Base-by-base conservation (phyloP, 2,888 invertebrate species). In the Psylliodes chrysocephalus region DNA sequence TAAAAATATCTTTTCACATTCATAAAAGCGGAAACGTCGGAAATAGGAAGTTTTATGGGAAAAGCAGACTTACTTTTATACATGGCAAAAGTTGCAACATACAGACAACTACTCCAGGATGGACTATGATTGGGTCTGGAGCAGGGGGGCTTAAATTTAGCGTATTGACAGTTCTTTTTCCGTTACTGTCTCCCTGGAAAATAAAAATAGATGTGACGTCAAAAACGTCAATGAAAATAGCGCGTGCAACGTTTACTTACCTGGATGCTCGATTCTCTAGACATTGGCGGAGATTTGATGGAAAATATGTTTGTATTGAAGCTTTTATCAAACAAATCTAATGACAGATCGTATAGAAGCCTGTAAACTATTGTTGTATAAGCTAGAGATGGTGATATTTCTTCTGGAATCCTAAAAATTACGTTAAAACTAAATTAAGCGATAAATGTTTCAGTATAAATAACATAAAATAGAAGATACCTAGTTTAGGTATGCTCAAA, bases 71-170 rank as follows among this genome's bases (percentile, higher is more conserved):
- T 75, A 81, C 85, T 40, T 90, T 88, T 65, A 95, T 86, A 5
- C 94, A 93, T 1, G 97, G 96, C 64, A 99, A 82, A n/a, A 99
- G 87, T 77, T 94, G 93, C 15, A 98, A 88, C 86, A 99, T 92
- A 69, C 95, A 95, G 19, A 98, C 91, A 2, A 99, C 93, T 35
- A 97, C 94, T 0, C 96, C 96, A 0, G 98, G 92, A 84, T 99
- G 98, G 8, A 98, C 96, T 66, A 98, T 91, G 76, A 96, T 90
- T 25, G 95, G 91, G 81, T 95, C 95, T 1, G 87, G 91, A 64
- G 83, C 82, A 71, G 88, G 90, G 52, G 91, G 90, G 42, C 86
- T 88, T 8, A 95, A 84, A 82, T 93, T 94, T 10, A 94, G 83
- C 0, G 92, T 88, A 42, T 91, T 90, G 6, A 93, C 88, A 12